Conservation (phyloP, 2,888 invertebrate genomes). For the Eristalinus sepulchralis region DNA sequence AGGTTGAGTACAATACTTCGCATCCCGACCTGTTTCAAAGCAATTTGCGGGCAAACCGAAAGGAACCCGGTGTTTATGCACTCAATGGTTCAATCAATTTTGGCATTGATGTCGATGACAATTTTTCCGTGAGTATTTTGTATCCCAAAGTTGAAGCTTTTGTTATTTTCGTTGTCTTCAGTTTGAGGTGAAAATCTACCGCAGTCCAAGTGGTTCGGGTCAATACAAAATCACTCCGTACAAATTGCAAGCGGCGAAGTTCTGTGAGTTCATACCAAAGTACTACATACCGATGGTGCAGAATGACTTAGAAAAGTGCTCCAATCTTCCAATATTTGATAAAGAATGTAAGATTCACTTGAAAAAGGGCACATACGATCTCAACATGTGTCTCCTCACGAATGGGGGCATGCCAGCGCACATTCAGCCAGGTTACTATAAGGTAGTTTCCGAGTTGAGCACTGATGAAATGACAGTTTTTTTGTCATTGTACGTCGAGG, state of each 20-base stretch:
- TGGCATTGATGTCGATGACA: background rate
- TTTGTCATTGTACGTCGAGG: background rate
- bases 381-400: conserved; percentile 21
- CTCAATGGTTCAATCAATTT: background rate
- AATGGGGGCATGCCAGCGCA: conserved; percentile 31
- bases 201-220: conserved; percentile 26
- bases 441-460: background rate
- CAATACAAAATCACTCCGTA: conserved; percentile 33
- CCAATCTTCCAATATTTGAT: background rate
- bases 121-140: background rate
- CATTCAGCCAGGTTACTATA: conserved; percentile 36
- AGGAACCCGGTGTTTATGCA: conserved; percentile 16
- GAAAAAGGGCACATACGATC: background rate
- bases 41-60: conserved; percentile 8
- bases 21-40: background rate
- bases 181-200: conserved; percentile 9
- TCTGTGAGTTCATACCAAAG: conserved; percentile 27
- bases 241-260: background rate
- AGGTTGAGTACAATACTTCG: conserved; percentile 17
- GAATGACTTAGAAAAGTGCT: conserved; percentile 1
- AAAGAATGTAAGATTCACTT: conserved; percentile 1
- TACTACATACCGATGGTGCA: conserved; percentile 29
- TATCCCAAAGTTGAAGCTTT: no score
- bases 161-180: background rate
- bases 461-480: background rate